These are phyloP conservation scores for Vipera latastei DNA, from an alignment of 2,797 vertebrate species.

Conservation along the genomic window DNA sequence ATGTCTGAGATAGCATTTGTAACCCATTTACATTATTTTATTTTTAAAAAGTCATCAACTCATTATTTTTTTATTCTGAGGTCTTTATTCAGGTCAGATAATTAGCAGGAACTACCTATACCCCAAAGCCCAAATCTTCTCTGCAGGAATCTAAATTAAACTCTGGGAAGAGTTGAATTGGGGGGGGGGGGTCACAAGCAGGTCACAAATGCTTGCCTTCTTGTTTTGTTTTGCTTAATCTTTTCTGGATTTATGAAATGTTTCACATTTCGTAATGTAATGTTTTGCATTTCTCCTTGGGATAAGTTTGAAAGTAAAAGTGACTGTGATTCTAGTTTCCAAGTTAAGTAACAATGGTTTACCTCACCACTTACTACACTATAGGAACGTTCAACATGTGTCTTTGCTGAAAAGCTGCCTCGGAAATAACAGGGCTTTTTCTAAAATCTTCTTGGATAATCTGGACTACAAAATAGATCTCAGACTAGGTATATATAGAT, in stretches of 20 bases:
- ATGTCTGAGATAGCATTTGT: neutral
- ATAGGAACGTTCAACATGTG: neutral
- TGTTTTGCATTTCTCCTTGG: neutral
- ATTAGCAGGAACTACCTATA: neutral
- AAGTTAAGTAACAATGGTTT: neutral
- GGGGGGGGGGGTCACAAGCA: neutral
- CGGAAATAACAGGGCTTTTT: neutral
- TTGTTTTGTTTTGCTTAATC: neutral
- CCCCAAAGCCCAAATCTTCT: neutral
- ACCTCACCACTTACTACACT: neutral
- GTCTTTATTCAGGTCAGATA: neutral
- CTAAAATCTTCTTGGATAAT: neutral
- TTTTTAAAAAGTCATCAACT: neutral
- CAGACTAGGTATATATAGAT: neutral
- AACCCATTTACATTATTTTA: neutral
- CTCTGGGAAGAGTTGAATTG: neutral
- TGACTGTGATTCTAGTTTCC: neutral
- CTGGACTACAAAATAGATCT: neutral
- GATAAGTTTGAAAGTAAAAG: neutral
- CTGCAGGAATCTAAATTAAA: neutral
- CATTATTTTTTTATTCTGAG: neutral
- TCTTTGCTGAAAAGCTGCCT: neutral
- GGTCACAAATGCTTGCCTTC: neutral
- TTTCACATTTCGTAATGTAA: neutral
- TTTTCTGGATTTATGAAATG: neutral